Percentiles rank a stretch among this genome's conserved stretches.
Evolutionary conservation across 2,888 invertebrate species (phyloP).

Genomic region (Sminthurides aquaticus): DNA sequence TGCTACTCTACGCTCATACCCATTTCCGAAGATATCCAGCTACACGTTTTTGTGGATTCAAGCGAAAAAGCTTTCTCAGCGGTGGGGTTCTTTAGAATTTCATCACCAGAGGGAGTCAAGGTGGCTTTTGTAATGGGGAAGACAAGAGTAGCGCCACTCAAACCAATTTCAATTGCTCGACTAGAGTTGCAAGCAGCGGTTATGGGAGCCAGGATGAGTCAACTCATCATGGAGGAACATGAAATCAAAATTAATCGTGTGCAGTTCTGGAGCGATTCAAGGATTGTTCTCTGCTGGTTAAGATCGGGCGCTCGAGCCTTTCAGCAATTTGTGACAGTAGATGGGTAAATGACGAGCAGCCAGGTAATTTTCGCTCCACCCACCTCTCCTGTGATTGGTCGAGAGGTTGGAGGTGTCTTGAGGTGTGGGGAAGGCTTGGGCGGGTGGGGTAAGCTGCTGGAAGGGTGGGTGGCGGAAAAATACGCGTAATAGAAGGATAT

Average conservation of each 20-base stretch:
- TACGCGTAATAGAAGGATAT: no score
- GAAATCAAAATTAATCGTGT: background rate
- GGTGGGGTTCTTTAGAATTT: constrained; percentile 6
- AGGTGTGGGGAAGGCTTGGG: no score
- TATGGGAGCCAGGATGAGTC: constrained; percentile 1
- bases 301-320: no score
- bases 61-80: constrained; percentile 6
- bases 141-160: constrained; percentile 5
- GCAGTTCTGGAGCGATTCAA: no score
- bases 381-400: no score
- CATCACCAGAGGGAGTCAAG: background rate
- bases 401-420: no score
- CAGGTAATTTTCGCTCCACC: no score
- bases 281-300: no score
- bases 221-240: background rate
- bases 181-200: constrained; percentile 13
- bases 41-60: constrained; percentile 8
- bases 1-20: constrained; percentile 5
- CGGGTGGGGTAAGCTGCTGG: no score
- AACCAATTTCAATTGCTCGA: constrained; percentile 4
- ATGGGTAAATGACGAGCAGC: no score
- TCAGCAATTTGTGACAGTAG: no score
- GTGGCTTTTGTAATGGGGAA: background rate
- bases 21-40: background rate
- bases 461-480: no score